A percentile compares a stretch with the other conserved stretches of the same genome.
These are phyloP conservation scores for Mus spicilegus DNA, from an alignment of 2,113 vertebrate genomes.

Conservation along the genomic window DNA sequence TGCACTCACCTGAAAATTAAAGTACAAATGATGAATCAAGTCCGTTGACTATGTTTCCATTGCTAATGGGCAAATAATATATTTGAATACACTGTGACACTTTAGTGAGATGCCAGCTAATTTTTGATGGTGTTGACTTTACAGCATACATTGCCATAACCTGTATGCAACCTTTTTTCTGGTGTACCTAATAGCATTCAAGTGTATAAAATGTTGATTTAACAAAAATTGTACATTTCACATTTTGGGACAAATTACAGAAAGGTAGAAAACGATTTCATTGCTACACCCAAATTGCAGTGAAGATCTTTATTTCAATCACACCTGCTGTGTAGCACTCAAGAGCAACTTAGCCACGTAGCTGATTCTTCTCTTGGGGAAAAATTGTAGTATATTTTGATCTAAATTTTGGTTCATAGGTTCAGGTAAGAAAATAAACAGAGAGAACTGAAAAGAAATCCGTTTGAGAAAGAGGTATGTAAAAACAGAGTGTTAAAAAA, in stretches of 20 bases:
- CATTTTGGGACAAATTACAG: conserved; percentile 38
- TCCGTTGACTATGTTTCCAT: background rate
- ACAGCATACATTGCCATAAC: background rate
- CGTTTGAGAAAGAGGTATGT: background rate
- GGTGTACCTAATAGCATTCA: background rate
- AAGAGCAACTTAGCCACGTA: background rate
- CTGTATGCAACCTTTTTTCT: background rate
- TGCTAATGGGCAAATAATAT: conserved; percentile 9
- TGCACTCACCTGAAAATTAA: conserved; percentile 41
- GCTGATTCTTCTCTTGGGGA: background rate
- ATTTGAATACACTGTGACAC: conserved; percentile 37
- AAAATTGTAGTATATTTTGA: background rate
- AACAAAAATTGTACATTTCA: background rate
- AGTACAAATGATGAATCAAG: conserved; percentile 38
- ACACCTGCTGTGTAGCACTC: background rate
- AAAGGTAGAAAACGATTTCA: background rate
- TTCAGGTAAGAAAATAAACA: conserved; percentile 38
- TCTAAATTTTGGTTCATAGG: conserved; percentile 7
- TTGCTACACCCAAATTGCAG: conserved; percentile 16
- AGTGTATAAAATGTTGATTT: conserved; percentile 16
- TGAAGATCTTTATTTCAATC: background rate
- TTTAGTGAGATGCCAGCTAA: conserved; percentile 46
- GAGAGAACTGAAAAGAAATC: conserved; percentile 24
- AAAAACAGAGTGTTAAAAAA: conserved; percentile 43
- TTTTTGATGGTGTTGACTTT: conserved; percentile 28